Evolutionary conservation across 1,140 invertebrate genomes (phyloP).

Genomic region (Achatina immaculata): DNA sequence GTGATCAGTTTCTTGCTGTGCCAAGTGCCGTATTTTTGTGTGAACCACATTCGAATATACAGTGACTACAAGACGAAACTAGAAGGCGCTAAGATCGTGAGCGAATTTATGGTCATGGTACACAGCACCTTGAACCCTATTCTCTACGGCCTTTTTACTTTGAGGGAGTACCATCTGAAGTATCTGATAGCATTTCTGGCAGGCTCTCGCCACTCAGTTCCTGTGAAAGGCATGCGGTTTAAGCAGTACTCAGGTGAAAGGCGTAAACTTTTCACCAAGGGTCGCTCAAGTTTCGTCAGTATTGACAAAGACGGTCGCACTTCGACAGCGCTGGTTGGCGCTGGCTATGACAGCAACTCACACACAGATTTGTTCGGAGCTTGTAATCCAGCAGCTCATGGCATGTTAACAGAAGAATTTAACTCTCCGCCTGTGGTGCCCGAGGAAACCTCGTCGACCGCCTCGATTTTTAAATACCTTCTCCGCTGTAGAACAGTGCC

Average conservation of each 20-base stretch:
- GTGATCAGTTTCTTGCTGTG: conserved; percentile 71
- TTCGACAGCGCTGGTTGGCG: background rate
- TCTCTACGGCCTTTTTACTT: conserved; percentile 72
- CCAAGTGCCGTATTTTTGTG: conserved; percentile 71
- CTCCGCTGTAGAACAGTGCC: background rate
- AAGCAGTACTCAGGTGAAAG: conserved; percentile 8
- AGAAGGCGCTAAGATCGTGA: conserved; percentile 59
- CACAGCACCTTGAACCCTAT: conserved; percentile 73
- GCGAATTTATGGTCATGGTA: conserved; percentile 70
- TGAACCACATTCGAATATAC: conserved; percentile 69
- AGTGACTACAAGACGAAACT: conserved; percentile 70
- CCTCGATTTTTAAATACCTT: background rate
- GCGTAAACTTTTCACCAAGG: background rate
- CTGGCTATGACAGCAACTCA: background rate
- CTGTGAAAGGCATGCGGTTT: background rate
- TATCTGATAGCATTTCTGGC: conserved; percentile 14
- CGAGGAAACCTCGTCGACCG: background rate
- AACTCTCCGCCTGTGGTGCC: background rate
- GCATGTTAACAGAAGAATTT: too few species aligned
- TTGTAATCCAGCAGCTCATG: too few species aligned
- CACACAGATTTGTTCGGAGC: too few species aligned
- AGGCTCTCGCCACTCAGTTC: background rate
- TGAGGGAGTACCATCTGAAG: conserved; percentile 50
- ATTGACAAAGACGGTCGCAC: background rate
- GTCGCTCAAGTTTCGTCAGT: background rate